A percentile compares a stretch with the other conserved stretches of the same genome.
Evolutionary conservation across 1,140 invertebrate species (phyloP).

Genomic region (Brachionus asplanchnoidis): DNA sequence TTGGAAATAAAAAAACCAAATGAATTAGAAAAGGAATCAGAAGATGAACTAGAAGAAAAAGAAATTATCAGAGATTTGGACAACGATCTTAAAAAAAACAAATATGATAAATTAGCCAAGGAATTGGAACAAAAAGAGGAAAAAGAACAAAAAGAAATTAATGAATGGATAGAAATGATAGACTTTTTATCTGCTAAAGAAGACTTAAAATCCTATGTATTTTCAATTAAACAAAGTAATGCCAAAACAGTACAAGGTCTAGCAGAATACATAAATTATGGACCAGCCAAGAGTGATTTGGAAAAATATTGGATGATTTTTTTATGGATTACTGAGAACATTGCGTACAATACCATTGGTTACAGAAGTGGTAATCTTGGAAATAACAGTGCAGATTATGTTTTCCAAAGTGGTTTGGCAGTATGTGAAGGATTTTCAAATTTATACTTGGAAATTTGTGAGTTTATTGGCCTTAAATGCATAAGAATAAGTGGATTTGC

Average conservation of each 20-base stretch:
- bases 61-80: background rate
- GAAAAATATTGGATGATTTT: conserved; percentile 8
- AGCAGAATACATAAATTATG: background rate
- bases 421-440: background rate
- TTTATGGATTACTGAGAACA: conserved; percentile 9
- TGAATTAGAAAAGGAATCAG: background rate
- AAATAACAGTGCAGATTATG: background rate
- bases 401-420: background rate
- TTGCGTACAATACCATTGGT: background rate
- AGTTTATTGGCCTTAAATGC: background rate
- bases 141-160: background rate
- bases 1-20: background rate
- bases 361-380: background rate
- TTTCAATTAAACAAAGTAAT: background rate
- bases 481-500: background rate
- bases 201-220: background rate
- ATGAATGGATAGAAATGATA: background rate
- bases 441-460: background rate
- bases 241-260: background rate
- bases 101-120: background rate
- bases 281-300: background rate
- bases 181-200: background rate
- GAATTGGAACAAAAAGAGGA: background rate
- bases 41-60: too few relatives aligned
- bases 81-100: background rate